phyloP scores from a whole-genome alignment of 2,113 vertebrate genomes.

The Gymnorhina tibicen region DNA sequence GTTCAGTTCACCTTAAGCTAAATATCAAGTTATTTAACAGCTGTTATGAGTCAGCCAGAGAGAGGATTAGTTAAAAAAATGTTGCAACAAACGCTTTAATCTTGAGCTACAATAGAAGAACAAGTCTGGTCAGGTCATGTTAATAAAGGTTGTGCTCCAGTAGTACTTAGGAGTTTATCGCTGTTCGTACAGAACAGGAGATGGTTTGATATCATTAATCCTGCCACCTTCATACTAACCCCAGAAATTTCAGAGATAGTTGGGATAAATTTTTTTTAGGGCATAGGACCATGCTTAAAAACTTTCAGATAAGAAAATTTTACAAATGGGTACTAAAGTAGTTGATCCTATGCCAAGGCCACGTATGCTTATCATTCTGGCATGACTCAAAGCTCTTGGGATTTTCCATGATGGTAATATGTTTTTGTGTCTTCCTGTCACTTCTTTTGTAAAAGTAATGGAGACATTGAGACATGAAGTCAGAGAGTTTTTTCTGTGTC shows the following conservation, averaged over 20 bases:
- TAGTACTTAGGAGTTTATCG: slow-evolving; percentile 14
- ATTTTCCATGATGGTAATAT: background rate
- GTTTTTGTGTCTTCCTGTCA: background rate
- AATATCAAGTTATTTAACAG: slow-evolving; percentile 76
- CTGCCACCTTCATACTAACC: background rate
- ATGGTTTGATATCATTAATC: slow-evolving; percentile 1
- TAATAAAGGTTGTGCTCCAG: slow-evolving; percentile 51
- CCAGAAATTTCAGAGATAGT: background rate
- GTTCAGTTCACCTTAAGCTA: slow-evolving; percentile 64
- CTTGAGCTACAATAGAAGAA: slow-evolving; percentile 62
- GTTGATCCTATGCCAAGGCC: background rate
- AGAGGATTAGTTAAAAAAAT: slow-evolving; percentile 54
- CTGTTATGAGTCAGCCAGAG: slow-evolving; percentile 72
- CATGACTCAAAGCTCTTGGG: background rate
- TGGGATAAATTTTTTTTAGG: background rate
- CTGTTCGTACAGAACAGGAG: slow-evolving; percentile 32
- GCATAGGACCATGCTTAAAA: background rate
- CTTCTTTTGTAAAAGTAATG: background rate
- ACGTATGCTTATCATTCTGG: background rate
- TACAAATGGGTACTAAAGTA: background rate
- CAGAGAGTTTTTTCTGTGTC: background rate
- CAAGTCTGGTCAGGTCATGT: slow-evolving; percentile 67
- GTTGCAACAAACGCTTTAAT: slow-evolving; percentile 72
- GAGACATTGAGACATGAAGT: background rate
- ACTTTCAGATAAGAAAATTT: background rate